phyloP scores from a whole-genome alignment of 2,888 invertebrate species.

The Ferrisia virgata region DNA sequence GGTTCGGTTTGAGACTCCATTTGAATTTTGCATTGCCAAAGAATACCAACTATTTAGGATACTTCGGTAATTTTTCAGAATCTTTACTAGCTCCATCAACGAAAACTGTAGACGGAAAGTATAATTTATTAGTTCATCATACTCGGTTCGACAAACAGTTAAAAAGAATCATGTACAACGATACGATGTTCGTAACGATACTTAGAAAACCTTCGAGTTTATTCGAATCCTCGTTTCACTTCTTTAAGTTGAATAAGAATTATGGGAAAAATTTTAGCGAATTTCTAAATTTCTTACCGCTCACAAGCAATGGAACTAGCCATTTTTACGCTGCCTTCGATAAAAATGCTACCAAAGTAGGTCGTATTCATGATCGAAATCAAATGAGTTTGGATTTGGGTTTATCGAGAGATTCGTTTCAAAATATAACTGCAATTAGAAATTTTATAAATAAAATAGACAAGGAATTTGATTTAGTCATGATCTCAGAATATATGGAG shows the following conservation, averaged over 20 bases:
- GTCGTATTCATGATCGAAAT: slow-evolving; percentile 48
- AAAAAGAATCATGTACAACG: slow-evolving; percentile 44
- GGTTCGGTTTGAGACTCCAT: slow-evolving; percentile 48
- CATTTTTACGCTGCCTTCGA: not conserved
- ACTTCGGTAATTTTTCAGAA: slow-evolving; percentile 47
- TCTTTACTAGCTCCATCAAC: slow-evolving; percentile 47
- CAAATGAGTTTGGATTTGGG: slow-evolving; percentile 51
- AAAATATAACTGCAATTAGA: not conserved
- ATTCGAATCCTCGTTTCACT: slow-evolving; percentile 33
- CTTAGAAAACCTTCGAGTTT: not conserved
- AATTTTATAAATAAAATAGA: not conserved
- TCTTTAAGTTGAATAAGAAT: not conserved
- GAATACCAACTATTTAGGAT: slow-evolving; percentile 49
- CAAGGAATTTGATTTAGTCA: slow-evolving; percentile 48
- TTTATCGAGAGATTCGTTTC: slow-evolving; percentile 34
- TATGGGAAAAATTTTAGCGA: not conserved
- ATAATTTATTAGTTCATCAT: slow-evolving; percentile 50
- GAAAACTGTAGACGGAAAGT: slow-evolving; percentile 47
- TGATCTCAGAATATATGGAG: slow-evolving; percentile 50
- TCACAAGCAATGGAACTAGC: not conserved
- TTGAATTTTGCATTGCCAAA: slow-evolving; percentile 50
- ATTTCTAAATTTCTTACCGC: not conserved
- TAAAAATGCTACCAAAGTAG: not conserved
- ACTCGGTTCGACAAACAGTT: slow-evolving; percentile 48
- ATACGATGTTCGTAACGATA: not conserved